A percentile compares a stretch with the other conserved stretches of the same genome.
These are phyloP conservation scores for Agrochola circellaris DNA, from an alignment of 2,888 invertebrate species.

Conservation along the genomic window DNA sequence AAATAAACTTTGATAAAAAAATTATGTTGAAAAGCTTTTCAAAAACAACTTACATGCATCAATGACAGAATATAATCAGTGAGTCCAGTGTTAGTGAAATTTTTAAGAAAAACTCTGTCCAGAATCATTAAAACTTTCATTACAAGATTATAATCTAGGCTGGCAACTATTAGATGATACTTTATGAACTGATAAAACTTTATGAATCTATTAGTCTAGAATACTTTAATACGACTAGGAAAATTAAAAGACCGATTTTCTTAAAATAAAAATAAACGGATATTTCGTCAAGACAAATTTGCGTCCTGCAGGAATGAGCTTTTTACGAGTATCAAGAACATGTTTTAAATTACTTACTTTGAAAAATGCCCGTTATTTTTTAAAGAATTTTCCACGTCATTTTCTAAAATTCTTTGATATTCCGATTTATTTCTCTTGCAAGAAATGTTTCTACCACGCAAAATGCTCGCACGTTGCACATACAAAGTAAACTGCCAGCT, in stretches of 20 bases:
- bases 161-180: constrained; percentile 6
- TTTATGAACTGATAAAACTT: constrained; percentile 29
- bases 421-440: not conserved
- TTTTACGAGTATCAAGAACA: not conserved
- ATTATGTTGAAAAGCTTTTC: not conserved
- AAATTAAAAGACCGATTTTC: not conserved
- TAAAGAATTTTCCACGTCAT: not conserved
- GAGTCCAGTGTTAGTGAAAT: not conserved
- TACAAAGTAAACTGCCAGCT: not conserved
- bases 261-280: not conserved
- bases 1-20: not conserved
- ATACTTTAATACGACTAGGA: not conserved
- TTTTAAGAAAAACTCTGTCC: not conserved
- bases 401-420: not conserved
- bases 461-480: not conserved
- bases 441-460: not conserved
- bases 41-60: too few relatives aligned
- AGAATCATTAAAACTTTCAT: constrained; percentile 21
- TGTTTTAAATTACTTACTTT: constrained; percentile 1
- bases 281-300: not conserved
- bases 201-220: constrained; percentile 14
- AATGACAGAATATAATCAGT: not conserved
- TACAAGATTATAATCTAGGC: constrained; percentile 27
- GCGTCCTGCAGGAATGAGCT: not conserved
- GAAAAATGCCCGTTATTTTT: not conserved